phyloP scores from a whole-genome alignment of 2,797 vertebrate species.

The Bradypodion ventrale region DNA sequence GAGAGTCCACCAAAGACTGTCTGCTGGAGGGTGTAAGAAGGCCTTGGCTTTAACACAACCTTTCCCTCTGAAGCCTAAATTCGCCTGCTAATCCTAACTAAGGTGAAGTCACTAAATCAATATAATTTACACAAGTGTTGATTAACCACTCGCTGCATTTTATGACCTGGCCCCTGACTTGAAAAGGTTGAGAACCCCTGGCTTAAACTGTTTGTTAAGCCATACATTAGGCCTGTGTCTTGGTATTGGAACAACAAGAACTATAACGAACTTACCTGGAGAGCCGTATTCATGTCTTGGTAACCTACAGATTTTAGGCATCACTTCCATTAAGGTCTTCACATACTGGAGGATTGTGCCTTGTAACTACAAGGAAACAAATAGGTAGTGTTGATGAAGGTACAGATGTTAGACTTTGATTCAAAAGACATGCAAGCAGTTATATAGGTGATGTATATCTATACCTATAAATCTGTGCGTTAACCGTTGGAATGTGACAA shows the following conservation, averaged over 20 bases:
- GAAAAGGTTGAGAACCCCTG: no score
- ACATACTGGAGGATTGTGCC: conserved; percentile 86
- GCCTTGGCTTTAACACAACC: background rate
- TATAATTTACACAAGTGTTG: no score
- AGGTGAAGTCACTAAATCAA: no score
- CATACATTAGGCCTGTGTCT: background rate
- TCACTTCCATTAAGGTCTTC: conserved; percentile 87
- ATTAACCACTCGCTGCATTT: no score
- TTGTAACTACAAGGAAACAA: conserved; percentile 74
- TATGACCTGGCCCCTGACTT: no score
- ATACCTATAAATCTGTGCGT: no score
- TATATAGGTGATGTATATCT: background rate
- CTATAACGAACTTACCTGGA: conserved; percentile 75
- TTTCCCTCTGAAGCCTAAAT: background rate
- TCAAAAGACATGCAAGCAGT: background rate
- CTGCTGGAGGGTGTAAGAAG: no score
- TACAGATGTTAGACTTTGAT: background rate
- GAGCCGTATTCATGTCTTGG: conserved; percentile 85
- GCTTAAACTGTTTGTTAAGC: background rate
- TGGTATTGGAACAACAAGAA: background rate
- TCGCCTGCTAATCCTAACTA: no score
- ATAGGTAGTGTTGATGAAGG: background rate
- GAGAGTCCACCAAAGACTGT: background rate
- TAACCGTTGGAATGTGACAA: no score
- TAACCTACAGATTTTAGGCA: conserved; percentile 86